Evolutionary conservation across 2,797 vertebrate species (phyloP).

Genomic region (Ctenopoma multispine): DNA sequence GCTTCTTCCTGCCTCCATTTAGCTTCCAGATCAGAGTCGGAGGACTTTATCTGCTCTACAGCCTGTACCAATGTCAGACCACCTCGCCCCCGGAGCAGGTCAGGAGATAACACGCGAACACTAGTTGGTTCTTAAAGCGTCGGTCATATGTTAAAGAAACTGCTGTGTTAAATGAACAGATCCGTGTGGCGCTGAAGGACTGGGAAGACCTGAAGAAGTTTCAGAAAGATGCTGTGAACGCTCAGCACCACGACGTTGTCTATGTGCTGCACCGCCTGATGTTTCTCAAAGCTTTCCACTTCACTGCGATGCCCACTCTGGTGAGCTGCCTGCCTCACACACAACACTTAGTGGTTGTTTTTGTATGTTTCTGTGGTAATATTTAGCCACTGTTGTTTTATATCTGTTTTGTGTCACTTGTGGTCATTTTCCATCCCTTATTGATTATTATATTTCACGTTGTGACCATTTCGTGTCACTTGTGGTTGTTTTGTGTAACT

Average conservation of each 20-base stretch:
- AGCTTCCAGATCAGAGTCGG: conserved; percentile 96
- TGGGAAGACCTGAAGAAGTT: conserved; percentile 90
- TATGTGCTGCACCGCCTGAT: conserved; percentile 88
- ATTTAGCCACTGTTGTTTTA: no score
- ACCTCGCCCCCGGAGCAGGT: conserved; percentile 90
- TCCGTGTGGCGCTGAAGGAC: conserved; percentile 87
- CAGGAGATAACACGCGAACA: rapidly evolving
- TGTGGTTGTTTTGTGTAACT: no score
- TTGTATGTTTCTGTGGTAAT: no score
- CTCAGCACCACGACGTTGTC: conserved; percentile 89
- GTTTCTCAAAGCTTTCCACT: conserved; percentile 88
- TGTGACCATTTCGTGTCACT: no score
- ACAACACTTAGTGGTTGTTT: no score
- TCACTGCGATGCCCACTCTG: conserved; percentile 89
- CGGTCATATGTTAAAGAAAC: rapidly evolving
- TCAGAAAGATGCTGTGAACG: conserved; percentile 86
- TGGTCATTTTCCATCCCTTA: no score
- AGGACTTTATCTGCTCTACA: conserved; percentile 92
- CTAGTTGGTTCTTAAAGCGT: rapidly evolving
- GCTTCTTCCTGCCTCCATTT: conserved; percentile 90
- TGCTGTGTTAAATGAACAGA: conserved; percentile 28
- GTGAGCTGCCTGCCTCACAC: conserved; percentile 74
- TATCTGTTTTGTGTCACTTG: no score
- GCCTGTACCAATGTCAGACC: conserved; percentile 88
- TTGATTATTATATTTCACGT: no score